Evolutionary conservation across 2,888 invertebrate species (phyloP), one percentile per base, ranked within the genome.

Genomic region (Phortica magna): DNA sequence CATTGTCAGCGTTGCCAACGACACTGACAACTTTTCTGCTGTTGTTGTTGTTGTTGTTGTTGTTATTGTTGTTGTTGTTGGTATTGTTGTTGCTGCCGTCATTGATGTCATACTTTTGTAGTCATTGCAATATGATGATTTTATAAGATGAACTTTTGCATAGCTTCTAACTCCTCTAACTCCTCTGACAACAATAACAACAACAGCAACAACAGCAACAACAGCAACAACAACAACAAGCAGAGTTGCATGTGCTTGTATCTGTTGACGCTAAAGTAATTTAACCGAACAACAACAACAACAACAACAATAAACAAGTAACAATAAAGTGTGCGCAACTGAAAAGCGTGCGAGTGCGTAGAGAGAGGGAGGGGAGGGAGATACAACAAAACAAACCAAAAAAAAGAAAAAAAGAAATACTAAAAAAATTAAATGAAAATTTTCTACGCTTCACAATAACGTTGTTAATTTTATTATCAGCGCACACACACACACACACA

Each of bases 391-490:
- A 31, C 31, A 31, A 31, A 31, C 1, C 31, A 31, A 31, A 31
- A 31, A 0, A 31, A 31, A 31, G 7, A 14, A 14, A 48, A 48
- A 48, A 48, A 1, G 1, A 48, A 48, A 9, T 12, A 14, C 9
- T 48, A 48, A 9, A 14, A 14, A 48, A 48, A 48, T 48, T 48
- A 48, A 48, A 48, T 48, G 48, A 48, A 14, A 48, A 48, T 48
- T 48, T 48, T 48, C 48, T 14, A 14, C 9, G 48, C 48, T 48
- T 48, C 48, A 48, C 78, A 83, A 83, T 82, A 83, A 83, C 83
- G 80, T 81, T 83, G 84, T 75, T 83, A 83, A 83, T 82, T 83
- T 83, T 80, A 82, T 83, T 83, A 83, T 75, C 22, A 14, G 19
- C 31, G 0, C 31, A 1, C 31, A 31, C 12, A 31, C 65, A 77